phyloP scores from a whole-genome alignment of 2,797 vertebrate genomes.

The Sebastes glaucus region DNA sequence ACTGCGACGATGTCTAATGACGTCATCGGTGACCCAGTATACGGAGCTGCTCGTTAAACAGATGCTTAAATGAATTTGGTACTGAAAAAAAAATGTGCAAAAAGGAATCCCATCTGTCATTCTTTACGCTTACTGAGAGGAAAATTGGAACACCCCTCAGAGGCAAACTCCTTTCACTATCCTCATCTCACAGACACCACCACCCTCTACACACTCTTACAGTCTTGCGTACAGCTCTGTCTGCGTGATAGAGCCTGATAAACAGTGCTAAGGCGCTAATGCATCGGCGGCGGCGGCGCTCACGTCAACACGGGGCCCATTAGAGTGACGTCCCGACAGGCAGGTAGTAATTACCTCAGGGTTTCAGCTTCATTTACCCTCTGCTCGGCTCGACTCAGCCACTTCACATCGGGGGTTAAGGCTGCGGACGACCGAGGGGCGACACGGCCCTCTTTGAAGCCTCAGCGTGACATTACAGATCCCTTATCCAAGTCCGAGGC shows the following conservation, averaged over 20 bases:
- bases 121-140: slow-evolving; percentile 22
- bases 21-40: slow-evolving; percentile 15
- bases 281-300: slow-evolving; percentile 22
- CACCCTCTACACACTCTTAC: neutral
- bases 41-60: slow-evolving; percentile 8
- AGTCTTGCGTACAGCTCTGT: slow-evolving; percentile 2
- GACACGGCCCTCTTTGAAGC: slow-evolving; percentile 31
- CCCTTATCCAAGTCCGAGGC: slow-evolving; percentile 30
- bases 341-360: slow-evolving; percentile 78
- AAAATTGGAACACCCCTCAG: slow-evolving; percentile 50
- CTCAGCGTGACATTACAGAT: slow-evolving; percentile 47
- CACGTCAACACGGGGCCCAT: slow-evolving; percentile 63
- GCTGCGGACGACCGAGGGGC: slow-evolving; percentile 18
- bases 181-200: neutral
- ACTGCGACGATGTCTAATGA: slow-evolving; percentile 9
- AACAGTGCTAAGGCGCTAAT: slow-evolving; percentile 38
- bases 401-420: slow-evolving; percentile 48
- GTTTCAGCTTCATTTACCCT: slow-evolving; percentile 67
- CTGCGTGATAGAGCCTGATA: slow-evolving; percentile 21
- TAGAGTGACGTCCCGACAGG: slow-evolving; percentile 64
- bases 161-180: slow-evolving; percentile 1
- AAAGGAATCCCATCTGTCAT: slow-evolving; percentile 41
- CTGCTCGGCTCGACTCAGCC: slow-evolving; percentile 25
- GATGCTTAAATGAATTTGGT: slow-evolving; percentile 14
- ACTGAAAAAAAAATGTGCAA: neutral